Conservation (phyloP, 2,797 vertebrate genomes). For the Malacoraja senta region DNA sequence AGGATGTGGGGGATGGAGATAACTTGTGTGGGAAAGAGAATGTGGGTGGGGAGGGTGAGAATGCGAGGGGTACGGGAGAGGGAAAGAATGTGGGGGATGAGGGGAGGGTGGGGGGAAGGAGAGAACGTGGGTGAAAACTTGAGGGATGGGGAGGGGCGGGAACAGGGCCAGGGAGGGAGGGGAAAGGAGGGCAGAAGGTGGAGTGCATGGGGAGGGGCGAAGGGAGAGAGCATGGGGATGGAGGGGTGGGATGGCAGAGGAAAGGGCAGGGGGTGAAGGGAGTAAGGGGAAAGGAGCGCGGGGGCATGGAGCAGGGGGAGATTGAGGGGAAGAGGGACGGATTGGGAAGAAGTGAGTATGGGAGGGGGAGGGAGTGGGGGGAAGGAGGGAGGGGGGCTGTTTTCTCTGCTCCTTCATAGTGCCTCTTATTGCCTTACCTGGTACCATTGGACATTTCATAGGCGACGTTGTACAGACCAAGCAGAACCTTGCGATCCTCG, state of each 20-base stretch:
- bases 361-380: background rate
- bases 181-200: too few species aligned
- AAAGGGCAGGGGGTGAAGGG: too few species aligned
- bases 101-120: background rate
- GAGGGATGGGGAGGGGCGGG: background rate
- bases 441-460: constrained; percentile 80
- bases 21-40: background rate
- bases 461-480: constrained; percentile 83
- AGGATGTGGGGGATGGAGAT: background rate
- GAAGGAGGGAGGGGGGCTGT: too few species aligned
- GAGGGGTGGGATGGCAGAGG: too few species aligned
- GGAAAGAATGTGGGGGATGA: background rate
- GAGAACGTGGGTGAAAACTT: background rate
- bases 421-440: constrained; percentile 53
- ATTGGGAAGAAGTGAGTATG: background rate
- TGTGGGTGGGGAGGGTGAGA: too few species aligned
- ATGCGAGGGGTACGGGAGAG: too few species aligned
- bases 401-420: too few species aligned
- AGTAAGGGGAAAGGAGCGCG: background rate
- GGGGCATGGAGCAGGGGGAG: background rate
- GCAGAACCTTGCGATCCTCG: constrained; percentile 76
- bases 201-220: too few species aligned
- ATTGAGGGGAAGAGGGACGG: background rate
- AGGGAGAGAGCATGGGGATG: too few species aligned
- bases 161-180: too few species aligned